Evolutionary conservation across 2,797 vertebrate genomes (phyloP).

Genomic region (Muscicapa striata): DNA sequence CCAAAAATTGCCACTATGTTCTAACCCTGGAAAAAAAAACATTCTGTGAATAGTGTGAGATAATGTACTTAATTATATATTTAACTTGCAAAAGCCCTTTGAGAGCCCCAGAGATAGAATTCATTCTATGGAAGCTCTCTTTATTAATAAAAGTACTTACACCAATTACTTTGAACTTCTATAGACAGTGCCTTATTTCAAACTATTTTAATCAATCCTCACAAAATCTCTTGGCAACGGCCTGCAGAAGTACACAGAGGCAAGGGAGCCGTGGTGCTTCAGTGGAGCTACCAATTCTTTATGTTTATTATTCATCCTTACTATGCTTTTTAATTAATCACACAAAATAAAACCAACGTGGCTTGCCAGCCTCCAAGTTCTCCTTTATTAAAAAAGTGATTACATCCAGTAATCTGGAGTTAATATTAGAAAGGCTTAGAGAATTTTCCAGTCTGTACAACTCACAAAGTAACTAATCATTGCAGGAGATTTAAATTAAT

Average conservation of each 20-base stretch:
- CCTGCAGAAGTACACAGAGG: neutral
- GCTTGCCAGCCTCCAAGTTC: neutral
- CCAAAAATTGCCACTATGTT: neutral
- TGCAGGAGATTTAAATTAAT: constrained; percentile 43
- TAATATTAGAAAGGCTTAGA: constrained; percentile 23
- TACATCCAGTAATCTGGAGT: constrained; percentile 29
- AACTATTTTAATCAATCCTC: constrained; percentile 65
- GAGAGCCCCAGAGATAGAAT: constrained; percentile 46
- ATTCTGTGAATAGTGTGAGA: constrained; percentile 1
- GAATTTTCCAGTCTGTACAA: neutral
- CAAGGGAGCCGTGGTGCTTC: neutral
- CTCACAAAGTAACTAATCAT: constrained; percentile 32
- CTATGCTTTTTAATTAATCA: constrained; percentile 48
- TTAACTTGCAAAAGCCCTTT: constrained; percentile 57
- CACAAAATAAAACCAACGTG: constrained; percentile 32
- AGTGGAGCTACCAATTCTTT: neutral
- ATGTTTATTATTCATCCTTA: constrained; percentile 44
- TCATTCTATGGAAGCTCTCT: constrained; percentile 50
- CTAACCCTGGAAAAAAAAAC: neutral
- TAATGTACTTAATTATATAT: constrained; percentile 62
- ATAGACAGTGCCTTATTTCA: constrained; percentile 44
- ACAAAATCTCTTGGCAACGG: constrained; percentile 62
- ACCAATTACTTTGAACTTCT: constrained; percentile 62
- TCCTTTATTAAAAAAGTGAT: constrained; percentile 51
- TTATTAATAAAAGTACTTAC: constrained; percentile 57